Percentiles rank a stretch among this genome's conserved stretches.
These are phyloP conservation scores for Sminthopsis crassicaudata DNA, from an alignment of 2,113 vertebrate genomes.

Conservation along the genomic window DNA sequence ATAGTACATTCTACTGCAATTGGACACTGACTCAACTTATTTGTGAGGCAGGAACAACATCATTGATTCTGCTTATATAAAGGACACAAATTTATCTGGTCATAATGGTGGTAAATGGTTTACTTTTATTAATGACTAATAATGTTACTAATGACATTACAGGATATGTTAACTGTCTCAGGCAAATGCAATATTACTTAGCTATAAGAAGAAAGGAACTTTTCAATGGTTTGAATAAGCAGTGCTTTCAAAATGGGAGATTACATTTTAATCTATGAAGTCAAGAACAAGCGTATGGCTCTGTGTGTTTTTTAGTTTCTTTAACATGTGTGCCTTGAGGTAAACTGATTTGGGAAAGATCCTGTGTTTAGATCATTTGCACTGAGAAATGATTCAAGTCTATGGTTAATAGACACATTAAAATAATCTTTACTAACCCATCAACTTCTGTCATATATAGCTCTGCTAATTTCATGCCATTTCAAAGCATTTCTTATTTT, in stretches of 20 bases:
- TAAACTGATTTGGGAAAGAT: conserved; percentile 11
- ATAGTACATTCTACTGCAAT: conserved; percentile 8
- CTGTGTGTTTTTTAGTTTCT: background rate
- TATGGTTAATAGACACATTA: conserved; percentile 7
- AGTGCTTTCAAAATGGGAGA: conserved; percentile 29
- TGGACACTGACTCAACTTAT: conserved; percentile 9
- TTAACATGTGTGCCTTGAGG: conserved; percentile 20
- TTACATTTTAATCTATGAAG: conserved; percentile 3
- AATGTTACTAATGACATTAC: background rate
- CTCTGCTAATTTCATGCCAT: background rate
- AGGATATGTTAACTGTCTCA: conserved; percentile 4
- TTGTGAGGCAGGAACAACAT: conserved; percentile 23
- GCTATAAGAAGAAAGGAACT: conserved; percentile 18
- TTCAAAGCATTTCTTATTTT: conserved; percentile 22
- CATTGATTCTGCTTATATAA: conserved; percentile 43
- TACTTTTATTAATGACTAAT: conserved; percentile 12
- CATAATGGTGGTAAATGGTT: background rate
- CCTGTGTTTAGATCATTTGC: background rate
- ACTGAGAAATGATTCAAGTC: background rate
- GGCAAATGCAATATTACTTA: conserved; percentile 41
- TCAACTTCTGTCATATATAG: background rate
- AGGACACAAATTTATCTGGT: conserved; percentile 34
- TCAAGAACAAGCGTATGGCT: background rate
- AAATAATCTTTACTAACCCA: conserved; percentile 16
- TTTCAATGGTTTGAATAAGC: background rate